Evolutionary conservation across 2,888 invertebrate species (phyloP).

Genomic region (Microctonus hyperodae): DNA sequence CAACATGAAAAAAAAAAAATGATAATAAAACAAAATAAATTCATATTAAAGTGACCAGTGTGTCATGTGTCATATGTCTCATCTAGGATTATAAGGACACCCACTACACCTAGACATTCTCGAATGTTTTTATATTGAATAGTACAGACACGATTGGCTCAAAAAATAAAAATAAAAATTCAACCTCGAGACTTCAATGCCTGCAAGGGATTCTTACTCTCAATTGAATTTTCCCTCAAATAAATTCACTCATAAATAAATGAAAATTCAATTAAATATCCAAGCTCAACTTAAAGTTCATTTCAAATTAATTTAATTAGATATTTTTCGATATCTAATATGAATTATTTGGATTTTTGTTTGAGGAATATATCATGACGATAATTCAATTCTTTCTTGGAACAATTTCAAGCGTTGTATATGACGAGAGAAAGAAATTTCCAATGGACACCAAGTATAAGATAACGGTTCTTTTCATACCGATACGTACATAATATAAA

Average conservation of each 20-base stretch:
- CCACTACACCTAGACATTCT: neutral
- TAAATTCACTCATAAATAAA: neutral
- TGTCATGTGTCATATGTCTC: neutral
- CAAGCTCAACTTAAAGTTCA: no score
- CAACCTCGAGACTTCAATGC: slow-evolving; percentile 1
- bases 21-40: neutral
- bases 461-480: neutral
- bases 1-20: neutral
- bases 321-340: no score
- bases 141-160: slow-evolving; percentile 9
- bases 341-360: neutral
- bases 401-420: slow-evolving; percentile 9
- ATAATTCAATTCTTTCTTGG: slow-evolving; percentile 15
- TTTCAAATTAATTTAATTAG: no score
- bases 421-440: slow-evolving; percentile 3
- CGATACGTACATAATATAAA: neutral
- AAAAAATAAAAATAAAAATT: neutral
- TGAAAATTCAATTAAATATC: neutral
- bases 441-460: neutral
- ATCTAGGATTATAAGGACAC: neutral
- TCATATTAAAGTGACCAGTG: neutral
- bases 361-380: neutral
- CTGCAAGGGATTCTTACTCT: neutral
- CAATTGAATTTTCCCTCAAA: neutral
- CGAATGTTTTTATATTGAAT: slow-evolving; percentile 15